These are phyloP conservation scores for Parauchenoglanis ngamensis DNA, from an alignment of 2,797 vertebrate species.

Conservation along the genomic window DNA sequence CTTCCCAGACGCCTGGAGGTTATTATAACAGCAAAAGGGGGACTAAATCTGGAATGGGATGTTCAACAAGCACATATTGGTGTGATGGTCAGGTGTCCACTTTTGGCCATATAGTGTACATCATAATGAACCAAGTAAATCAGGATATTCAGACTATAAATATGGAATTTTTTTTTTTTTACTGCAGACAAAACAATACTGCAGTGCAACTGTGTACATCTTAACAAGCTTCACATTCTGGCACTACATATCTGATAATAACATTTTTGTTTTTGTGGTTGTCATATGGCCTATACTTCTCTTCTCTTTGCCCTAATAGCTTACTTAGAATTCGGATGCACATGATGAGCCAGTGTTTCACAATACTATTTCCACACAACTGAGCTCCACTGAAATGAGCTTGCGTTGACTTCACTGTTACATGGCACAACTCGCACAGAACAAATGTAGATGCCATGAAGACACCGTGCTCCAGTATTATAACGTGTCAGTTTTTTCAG, in stretches of 20 bases:
- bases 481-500: constrained; percentile 28
- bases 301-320: not conserved
- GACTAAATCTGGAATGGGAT: not conserved
- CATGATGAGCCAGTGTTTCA: not conserved
- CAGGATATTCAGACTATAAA: not conserved
- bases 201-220: not conserved
- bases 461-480: not conserved
- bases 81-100: not conserved
- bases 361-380: not conserved
- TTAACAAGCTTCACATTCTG: not conserved
- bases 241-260: not conserved
- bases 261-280: not conserved
- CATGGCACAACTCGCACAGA: not conserved
- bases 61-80: not conserved
- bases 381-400: not conserved
- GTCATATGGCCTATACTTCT: not conserved
- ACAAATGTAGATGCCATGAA: constrained; percentile 21
- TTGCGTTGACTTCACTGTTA: not conserved
- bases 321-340: not conserved
- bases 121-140: not conserved
- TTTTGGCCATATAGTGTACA: not conserved
- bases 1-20: not conserved
- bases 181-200: not conserved
- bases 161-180: not conserved
- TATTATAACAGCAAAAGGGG: not conserved